Conservation (phyloP, 2,888 invertebrate species). For the Baccha elongata region DNA sequence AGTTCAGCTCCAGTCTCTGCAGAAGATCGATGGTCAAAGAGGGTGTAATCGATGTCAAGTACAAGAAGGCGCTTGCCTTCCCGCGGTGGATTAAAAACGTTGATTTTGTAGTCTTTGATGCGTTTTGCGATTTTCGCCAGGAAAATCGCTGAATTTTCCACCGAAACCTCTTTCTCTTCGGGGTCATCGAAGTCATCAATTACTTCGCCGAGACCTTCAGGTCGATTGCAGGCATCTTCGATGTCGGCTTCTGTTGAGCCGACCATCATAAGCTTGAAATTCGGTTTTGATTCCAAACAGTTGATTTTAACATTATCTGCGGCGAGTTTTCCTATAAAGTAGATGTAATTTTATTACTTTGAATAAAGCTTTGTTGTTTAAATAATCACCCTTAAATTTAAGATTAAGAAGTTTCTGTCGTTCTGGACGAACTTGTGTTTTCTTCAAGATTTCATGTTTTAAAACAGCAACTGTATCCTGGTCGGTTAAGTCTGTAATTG, state of each 20-base stretch:
- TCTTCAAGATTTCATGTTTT: constrained; percentile 92
- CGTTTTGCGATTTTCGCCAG: constrained; percentile 92
- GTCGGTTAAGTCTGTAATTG: constrained; percentile 88
- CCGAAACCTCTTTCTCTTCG: constrained; percentile 87
- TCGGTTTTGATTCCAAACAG: constrained; percentile 90
- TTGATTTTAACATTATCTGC: constrained; percentile 90
- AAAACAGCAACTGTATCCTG: constrained; percentile 90
- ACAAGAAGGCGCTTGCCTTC: constrained; percentile 95
- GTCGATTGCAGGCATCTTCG: constrained; percentile 89
- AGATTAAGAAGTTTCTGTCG: constrained; percentile 96
- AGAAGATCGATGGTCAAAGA: constrained; percentile 97
- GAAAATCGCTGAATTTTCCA: constrained; percentile 85
- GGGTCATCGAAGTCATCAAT: constrained; percentile 96
- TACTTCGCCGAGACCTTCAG: constrained; percentile 92
- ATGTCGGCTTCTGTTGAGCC: constrained; percentile 97
- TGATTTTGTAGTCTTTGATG: constrained; percentile 92
- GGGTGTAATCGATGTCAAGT: constrained; percentile 97
- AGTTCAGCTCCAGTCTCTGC: constrained; percentile 94
- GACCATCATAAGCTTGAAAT: constrained; percentile 98
- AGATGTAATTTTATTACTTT: not conserved
- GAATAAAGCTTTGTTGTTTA: not conserved
- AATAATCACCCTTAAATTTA: constrained; percentile 91
- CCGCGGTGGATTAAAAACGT: constrained; percentile 91
- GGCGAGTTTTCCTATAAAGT: constrained; percentile 89
- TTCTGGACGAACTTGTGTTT: constrained; percentile 95